Conservation (phyloP, 2,888 invertebrate species). For the Catocala sponsa region DNA sequence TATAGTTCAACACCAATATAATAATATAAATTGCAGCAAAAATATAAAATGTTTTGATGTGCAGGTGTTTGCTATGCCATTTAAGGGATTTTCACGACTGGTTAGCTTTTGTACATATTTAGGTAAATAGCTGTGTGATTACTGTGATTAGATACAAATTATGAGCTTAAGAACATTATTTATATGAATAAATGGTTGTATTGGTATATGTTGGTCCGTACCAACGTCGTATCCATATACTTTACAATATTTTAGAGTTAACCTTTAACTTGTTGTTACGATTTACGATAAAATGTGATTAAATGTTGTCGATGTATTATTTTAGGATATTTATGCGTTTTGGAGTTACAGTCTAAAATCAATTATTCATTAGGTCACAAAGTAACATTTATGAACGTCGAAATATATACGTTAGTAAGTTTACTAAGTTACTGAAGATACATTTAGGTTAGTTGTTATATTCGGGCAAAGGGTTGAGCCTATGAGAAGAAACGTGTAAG, state of each 20-base stretch:
- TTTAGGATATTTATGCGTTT: neutral
- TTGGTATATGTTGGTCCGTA: conserved; percentile 23
- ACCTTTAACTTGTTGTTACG: neutral
- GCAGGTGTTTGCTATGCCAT: conserved; percentile 1
- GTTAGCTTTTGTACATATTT: conserved; percentile 35
- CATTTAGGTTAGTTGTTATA: too few species aligned
- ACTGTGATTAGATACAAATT: conserved; percentile 41
- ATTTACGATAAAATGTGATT: neutral
- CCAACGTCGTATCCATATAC: conserved; percentile 9
- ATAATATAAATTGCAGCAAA: too few species aligned
- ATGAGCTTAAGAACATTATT: conserved; percentile 40
- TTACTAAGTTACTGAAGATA: too few species aligned
- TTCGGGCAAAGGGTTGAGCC: too few species aligned
- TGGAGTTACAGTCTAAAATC: too few species aligned
- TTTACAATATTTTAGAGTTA: conserved; percentile 15
- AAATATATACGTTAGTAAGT: too few species aligned
- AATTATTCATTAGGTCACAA: too few species aligned
- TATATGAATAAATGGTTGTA: conserved; percentile 28
- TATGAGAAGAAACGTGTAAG: too few species aligned
- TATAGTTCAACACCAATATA: too few species aligned
- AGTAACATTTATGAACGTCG: too few species aligned
- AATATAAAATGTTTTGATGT: neutral
- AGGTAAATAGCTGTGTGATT: conserved; percentile 46
- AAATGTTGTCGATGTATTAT: neutral
- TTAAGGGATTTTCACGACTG: conserved; percentile 21